Evolutionary conservation across 92 coral and sea anemone species (phyloP).

Genomic region (Epizoanthus scotinus): DNA sequence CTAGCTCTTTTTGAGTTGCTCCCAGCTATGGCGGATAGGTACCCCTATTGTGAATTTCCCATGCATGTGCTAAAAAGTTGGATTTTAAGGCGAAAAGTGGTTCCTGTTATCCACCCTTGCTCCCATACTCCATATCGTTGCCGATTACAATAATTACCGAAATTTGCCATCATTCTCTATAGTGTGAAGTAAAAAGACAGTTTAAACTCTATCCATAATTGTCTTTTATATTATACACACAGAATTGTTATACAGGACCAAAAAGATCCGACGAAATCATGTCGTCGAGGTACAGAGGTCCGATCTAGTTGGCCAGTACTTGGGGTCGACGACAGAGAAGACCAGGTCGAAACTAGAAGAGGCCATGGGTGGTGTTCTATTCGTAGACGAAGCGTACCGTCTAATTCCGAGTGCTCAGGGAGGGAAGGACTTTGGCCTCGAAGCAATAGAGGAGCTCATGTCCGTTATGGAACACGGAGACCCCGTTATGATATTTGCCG

Average conservation of each 20-base stretch:
- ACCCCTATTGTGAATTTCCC: too few species aligned
- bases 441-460: conserved; percentile 16
- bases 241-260: not conserved
- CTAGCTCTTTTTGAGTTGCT: too few species aligned
- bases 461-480: not conserved
- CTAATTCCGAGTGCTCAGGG: not conserved
- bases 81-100: too few species aligned
- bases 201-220: too few species aligned
- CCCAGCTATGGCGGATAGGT: too few species aligned
- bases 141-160: too few species aligned
- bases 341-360: conserved; percentile 1
- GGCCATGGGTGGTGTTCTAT: not conserved
- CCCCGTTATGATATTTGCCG: conserved; percentile 19
- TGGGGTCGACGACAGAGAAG: conserved; percentile 8
- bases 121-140: too few species aligned
- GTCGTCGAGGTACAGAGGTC: conserved; percentile 16
- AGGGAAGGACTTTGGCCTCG: conserved; percentile 17
- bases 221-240: not conserved
- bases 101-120: too few species aligned
- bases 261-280: conserved; percentile 3
- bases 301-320: conserved; percentile 2
- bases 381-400: conserved; percentile 10
- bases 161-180: too few species aligned
- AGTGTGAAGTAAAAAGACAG: too few species aligned
- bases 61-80: too few species aligned